phyloP scores from a whole-genome alignment of 2,797 vertebrate genomes.

The Morus bassanus region DNA sequence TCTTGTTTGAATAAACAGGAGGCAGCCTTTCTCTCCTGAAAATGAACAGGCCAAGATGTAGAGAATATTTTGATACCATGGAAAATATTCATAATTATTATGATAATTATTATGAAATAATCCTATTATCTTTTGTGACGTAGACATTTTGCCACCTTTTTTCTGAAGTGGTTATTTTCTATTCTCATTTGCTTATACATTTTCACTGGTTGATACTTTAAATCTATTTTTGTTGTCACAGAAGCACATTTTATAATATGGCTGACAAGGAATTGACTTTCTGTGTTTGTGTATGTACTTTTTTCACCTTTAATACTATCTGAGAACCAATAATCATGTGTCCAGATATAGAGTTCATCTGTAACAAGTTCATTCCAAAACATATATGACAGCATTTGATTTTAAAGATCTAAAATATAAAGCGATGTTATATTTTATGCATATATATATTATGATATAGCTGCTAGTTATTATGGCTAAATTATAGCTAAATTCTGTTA shows the following conservation, averaged over 20 bases:
- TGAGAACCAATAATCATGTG: neutral
- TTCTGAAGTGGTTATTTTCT: neutral
- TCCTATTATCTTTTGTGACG: neutral
- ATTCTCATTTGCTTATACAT: neutral
- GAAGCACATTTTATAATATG: neutral
- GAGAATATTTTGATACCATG: neutral
- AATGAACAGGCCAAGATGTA: neutral
- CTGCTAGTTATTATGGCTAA: neutral
- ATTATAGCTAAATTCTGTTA: neutral
- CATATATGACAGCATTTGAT: neutral
- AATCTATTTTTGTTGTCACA: neutral
- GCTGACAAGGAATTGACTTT: neutral
- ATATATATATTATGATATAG: neutral
- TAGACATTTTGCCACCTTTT: neutral
- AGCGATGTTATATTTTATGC: neutral
- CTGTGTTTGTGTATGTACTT: neutral
- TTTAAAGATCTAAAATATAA: neutral
- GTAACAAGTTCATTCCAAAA: neutral
- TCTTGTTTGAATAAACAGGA: neutral
- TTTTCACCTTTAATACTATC: neutral
- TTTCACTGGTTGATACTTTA: neutral
- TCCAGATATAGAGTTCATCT: neutral
- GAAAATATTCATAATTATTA: neutral
- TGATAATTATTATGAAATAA: neutral
- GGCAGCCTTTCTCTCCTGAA: neutral